Percentiles rank a stretch among this genome's conserved stretches.
phyloP scores from a whole-genome alignment of 2,113 vertebrate species.

The Spea bombifrons region DNA sequence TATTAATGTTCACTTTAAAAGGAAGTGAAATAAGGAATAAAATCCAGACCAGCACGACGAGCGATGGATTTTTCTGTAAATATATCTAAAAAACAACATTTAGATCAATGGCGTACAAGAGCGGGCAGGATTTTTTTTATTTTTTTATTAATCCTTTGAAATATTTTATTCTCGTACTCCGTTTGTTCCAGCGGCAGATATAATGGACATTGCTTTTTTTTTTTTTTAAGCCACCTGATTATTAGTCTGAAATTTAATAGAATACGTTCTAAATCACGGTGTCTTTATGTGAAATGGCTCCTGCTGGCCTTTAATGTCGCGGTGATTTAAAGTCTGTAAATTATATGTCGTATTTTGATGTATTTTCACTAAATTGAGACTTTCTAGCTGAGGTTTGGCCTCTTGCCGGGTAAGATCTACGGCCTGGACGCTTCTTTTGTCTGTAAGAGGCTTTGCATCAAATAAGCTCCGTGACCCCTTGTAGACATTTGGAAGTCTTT shows the following conservation, averaged over 20 bases:
- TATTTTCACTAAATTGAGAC: conserved; percentile 40
- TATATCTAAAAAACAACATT: not conserved
- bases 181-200: not conserved
- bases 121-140: not conserved
- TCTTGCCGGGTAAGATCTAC: conserved; percentile 19
- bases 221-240: conserved; percentile 1
- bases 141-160: not conserved
- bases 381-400: conserved; percentile 5
- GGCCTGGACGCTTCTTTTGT: conserved; percentile 16
- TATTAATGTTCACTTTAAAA: not conserved
- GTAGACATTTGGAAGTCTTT: not conserved
- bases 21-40: not conserved
- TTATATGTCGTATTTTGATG: conserved; percentile 37
- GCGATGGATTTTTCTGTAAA: not conserved
- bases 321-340: conserved; percentile 40
- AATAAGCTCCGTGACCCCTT: conserved; percentile 9
- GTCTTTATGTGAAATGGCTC: conserved; percentile 22
- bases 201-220: not conserved
- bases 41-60: not conserved
- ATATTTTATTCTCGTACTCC: not conserved
- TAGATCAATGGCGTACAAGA: not conserved
- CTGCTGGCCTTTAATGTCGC: conserved; percentile 39
- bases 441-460: conserved; percentile 3
- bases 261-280: conserved; percentile 33
- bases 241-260: conserved; percentile 35